Evolutionary conservation across 1,140 invertebrate species (phyloP), one percentile per base, ranked within the genome.

Genomic region (Coptotermes formosanus): DNA sequence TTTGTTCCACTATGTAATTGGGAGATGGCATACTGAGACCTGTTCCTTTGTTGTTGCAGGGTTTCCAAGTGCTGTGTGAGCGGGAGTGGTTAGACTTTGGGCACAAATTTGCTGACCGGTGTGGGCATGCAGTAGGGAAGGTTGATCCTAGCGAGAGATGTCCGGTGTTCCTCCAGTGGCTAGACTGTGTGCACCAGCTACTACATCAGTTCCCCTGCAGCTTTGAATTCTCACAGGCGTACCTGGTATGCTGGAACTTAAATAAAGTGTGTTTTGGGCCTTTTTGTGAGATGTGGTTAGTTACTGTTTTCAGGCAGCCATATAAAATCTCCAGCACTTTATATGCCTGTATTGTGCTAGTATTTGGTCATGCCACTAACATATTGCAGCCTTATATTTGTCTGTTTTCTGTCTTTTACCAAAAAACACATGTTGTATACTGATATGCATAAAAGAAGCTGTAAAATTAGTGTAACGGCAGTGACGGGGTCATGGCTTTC

Each of bases 161-260:
- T 90, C 99, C 99, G 25, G 97, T 99, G 87, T 99, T 99, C 92
- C 92, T 99, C 81, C 98, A 99, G 91, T 99, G 98, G 97, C 92
- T 99, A 9, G 98, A 99, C 90, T 97, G 98, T 89, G 96, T 99
- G 1, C 96, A 99, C 92, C 98, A 99, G 91, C 92, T 99, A 82
- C 93, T 96, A 87, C 88, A 91, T 87, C 97, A 99, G 92, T 99
- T 97, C 91, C 97, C 97, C 8, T 97, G 96, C 90, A 95, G 95
- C 89, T 99, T 99, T 92, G 96, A 99, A 92, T 99, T 99, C 92
- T 98, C 97, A 88, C 93, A 96, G 87, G 94, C 95, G 23, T 99
- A 97, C 91, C 92, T 99, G 92, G 98, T 99, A 90, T 94, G 93
- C 90, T 19, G 59, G 59, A 64, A n/a, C 12, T 23, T 48, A 38